phyloP scores from a whole-genome alignment of 2,113 vertebrate genomes.

The Erinaceus europaeus region DNA sequence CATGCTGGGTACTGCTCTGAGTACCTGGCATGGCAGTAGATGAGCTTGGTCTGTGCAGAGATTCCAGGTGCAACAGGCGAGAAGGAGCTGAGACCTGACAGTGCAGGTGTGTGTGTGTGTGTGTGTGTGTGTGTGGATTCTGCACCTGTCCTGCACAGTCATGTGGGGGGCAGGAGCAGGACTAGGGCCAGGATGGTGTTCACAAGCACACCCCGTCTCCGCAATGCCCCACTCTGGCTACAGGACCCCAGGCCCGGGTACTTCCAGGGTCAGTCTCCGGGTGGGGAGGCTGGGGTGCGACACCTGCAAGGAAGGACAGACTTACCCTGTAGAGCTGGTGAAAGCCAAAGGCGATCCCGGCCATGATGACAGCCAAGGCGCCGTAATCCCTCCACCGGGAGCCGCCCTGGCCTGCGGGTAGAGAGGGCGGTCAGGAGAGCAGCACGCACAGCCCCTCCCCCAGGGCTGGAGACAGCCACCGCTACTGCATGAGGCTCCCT shows the following conservation, averaged over 20 bases:
- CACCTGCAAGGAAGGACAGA: background rate
- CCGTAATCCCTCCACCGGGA: constrained; percentile 97
- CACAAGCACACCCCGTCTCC: background rate
- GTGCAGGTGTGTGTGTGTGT: no score
- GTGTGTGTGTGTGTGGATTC: no score
- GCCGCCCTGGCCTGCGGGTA: constrained; percentile 82
- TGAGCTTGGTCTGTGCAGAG: no score
- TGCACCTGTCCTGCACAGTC: no score
- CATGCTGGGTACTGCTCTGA: rapidly evolving
- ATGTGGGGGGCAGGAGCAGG: rapidly evolving
- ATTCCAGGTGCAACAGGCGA: no score
- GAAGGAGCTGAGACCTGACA: no score
- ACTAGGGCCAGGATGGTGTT: background rate
- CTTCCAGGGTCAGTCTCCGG: background rate
- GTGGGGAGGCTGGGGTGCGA: no score
- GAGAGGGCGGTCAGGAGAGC: constrained; percentile 30
- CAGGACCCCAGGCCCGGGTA: background rate
- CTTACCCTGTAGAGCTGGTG: constrained; percentile 96
- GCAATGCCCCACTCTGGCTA: rapidly evolving
- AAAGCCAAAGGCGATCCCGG: constrained; percentile 94
- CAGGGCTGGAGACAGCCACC: no score
- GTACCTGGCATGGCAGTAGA: rapidly evolving
- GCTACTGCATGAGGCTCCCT: no score
- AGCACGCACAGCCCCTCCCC: background rate
- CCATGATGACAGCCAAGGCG: constrained; percentile 93